Conservation (phyloP, 2,888 invertebrate species). For the Synanthedon andrenaeformis region DNA sequence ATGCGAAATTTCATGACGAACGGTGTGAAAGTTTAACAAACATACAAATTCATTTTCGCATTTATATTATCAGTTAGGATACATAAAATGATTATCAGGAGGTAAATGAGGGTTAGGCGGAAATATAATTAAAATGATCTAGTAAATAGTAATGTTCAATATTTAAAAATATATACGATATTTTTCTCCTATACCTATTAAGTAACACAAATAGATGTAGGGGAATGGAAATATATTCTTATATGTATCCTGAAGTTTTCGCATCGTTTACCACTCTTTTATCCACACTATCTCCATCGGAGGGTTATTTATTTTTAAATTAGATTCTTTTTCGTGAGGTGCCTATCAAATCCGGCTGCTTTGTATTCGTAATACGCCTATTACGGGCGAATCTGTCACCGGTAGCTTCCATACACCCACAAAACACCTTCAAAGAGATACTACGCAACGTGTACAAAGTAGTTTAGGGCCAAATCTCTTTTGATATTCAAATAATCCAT, state of each 20-base stretch:
- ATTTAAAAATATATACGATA: too few relatives aligned
- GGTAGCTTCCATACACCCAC: constrained; percentile 3
- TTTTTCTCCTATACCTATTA: too few relatives aligned
- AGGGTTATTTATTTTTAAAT: constrained; percentile 32
- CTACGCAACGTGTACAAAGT: constrained; percentile 8
- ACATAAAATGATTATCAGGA: too few relatives aligned
- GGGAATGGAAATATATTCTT: too few relatives aligned
- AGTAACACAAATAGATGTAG: too few relatives aligned
- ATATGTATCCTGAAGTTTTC: background rate
- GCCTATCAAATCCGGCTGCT: constrained; percentile 15
- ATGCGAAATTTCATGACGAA: too few relatives aligned
- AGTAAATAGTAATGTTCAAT: too few relatives aligned
- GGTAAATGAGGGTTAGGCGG: too few relatives aligned
- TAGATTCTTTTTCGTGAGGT: constrained; percentile 29
- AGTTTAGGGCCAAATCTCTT: constrained; percentile 19
- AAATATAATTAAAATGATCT: too few relatives aligned
- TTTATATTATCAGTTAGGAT: too few relatives aligned
- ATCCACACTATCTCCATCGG: constrained; percentile 1
- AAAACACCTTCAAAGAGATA: constrained; percentile 17
- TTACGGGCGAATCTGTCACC: constrained; percentile 25
- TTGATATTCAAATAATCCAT: constrained; percentile 31
- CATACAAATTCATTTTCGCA: too few relatives aligned
- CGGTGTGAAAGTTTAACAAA: too few relatives aligned
- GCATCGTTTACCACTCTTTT: background rate
- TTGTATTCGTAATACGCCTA: constrained; percentile 25